Base-by-base conservation (phyloP, 30 jellyfish, hydroid and myxozoan genomes). In the Aurelia coerulea region DNA sequence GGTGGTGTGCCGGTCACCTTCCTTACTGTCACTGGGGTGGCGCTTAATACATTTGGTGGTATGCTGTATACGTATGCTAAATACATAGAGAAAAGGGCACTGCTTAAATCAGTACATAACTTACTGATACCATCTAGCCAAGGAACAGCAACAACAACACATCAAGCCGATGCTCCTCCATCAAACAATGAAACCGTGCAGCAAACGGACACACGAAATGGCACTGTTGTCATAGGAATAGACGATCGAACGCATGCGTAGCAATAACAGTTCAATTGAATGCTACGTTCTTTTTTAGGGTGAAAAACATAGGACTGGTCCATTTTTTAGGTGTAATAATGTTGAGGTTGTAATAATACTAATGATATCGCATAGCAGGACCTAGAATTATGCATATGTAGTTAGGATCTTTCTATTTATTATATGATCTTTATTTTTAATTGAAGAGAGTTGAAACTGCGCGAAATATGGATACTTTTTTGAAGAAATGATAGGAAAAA, bases 1-100 rank as follows among this genome's bases (percentile, higher is more conserved):
- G 99, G 99, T 10, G 99, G 99, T 0, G 97, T 89, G 74, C 96
- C 95, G 5, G 90, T 74, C 37, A 84, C 99, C 35, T 32, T 78
- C 41, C 86, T 95, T 19, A 87, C 97, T 29, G 35, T 95, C 1
- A n/a, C 63, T 31, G 99, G 99, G 13, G 95, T 95, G 19, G 33
- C 94, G 71, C 83, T 95, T 78, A 95, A 95, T 68, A 79, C 99
- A 4, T 23, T 95, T 68, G 99, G 99, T 11, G 99, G 99, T 3
- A 51, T 74, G 23, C 51, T 89, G 41, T 95, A 95, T 62, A 67
- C 97, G 1, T 89, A 78, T 62, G 95, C 93, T 11, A 95, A 95
- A 75, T 95, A 89, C 76, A 15, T 65, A 10, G 97, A 95, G 84
- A 95, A 95, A 73, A 88, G 60, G 54, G 54, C 89, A 2, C 72